These are phyloP conservation scores for Scalopus aquaticus DNA, from an alignment of 2,113 vertebrate genomes.

Conservation along the genomic window DNA sequence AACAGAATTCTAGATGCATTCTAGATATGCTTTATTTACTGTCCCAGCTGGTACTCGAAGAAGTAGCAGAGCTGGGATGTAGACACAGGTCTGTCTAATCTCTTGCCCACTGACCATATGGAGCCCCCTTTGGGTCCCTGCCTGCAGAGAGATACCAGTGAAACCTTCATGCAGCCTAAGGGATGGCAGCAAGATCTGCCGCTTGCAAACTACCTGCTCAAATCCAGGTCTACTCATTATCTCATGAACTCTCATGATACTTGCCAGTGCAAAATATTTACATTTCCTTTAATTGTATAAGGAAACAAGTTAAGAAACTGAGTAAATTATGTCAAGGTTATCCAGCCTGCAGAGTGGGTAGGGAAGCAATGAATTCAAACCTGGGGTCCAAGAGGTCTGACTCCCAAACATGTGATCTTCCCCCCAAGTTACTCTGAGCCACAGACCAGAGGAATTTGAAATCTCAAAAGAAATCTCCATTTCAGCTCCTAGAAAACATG, in stretches of 20 bases:
- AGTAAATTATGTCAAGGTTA: not conserved
- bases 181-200: not conserved
- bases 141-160: not conserved
- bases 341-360: fast-evolving
- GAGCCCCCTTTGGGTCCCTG: not conserved
- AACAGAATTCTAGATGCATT: not conserved
- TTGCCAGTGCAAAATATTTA: not conserved
- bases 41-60: not conserved
- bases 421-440: not conserved
- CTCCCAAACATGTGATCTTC: not conserved
- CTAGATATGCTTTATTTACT: not conserved
- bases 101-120: not conserved
- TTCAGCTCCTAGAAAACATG: constrained; percentile 62
- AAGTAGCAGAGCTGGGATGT: not conserved
- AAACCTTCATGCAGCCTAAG: not conserved
- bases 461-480: constrained; percentile 51
- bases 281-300: not conserved
- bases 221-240: not conserved
- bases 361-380: not conserved
- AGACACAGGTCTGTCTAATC: not conserved
- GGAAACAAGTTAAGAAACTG: not conserved
- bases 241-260: not conserved
- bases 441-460: not conserved
- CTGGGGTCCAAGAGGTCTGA: not conserved
- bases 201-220: not conserved